These are phyloP conservation scores for Stenchaetothrips biformis DNA, from an alignment of 2,888 invertebrate species.

Conservation along the genomic window DNA sequence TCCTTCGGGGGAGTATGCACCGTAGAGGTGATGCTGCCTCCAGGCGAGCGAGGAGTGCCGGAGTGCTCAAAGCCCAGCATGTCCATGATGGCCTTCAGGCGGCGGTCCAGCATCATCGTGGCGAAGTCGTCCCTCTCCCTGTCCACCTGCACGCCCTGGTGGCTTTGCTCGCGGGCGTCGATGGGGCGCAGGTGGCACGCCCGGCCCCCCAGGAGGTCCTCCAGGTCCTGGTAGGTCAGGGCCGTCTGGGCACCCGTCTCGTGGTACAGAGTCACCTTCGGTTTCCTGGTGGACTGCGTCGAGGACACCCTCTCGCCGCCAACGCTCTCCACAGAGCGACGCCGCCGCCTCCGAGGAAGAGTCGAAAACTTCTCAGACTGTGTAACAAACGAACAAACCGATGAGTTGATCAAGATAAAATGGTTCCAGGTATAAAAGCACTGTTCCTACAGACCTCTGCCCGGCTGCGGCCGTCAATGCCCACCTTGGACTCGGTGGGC, in stretches of 20 bases:
- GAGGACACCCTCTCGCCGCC: slow-evolving; percentile 37
- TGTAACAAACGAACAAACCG: not conserved
- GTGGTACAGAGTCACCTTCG: slow-evolving; percentile 65
- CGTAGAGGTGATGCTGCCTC: not conserved
- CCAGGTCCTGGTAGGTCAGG: slow-evolving; percentile 65
- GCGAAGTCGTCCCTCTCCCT: slow-evolving; percentile 36
- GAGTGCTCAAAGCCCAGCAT: slow-evolving; percentile 15
- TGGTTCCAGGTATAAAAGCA: no score
- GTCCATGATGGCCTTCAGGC: slow-evolving; percentile 38
- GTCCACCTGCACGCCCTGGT: slow-evolving; percentile 21
- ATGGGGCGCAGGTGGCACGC: slow-evolving; percentile 32
- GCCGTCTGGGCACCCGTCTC: slow-evolving; percentile 75
- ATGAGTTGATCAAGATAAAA: no score
- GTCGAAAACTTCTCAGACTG: slow-evolving; percentile 65
- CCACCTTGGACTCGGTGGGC: slow-evolving; percentile 30
- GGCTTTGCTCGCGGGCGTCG: slow-evolving; percentile 1
- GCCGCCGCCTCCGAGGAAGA: slow-evolving; percentile 62
- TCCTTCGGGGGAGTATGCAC: not conserved
- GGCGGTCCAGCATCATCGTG: slow-evolving; percentile 43
- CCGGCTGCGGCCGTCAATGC: slow-evolving; percentile 23
- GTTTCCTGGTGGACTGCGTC: no score
- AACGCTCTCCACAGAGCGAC: slow-evolving; percentile 44
- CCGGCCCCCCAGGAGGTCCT: slow-evolving; percentile 63
- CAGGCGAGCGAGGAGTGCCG: not conserved
- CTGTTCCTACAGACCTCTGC: no score